Evolutionary conservation across 2,888 invertebrate species (phyloP), one percentile per base, ranked within the genome.

Genomic region (Drosophila koepferae): DNA sequence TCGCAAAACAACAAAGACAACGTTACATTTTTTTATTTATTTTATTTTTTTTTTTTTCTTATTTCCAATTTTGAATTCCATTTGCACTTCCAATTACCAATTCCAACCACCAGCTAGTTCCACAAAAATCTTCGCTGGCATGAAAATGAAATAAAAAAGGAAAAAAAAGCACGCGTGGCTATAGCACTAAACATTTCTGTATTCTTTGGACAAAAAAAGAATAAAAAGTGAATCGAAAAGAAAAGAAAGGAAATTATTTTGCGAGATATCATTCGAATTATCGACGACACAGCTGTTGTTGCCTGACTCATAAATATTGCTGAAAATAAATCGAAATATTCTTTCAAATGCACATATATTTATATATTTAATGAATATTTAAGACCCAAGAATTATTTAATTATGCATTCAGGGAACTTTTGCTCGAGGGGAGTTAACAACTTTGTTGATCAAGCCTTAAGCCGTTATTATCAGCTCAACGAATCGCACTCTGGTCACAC

Each of bases 271-370:
- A 44, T 55, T 60, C 49, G 23, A 49, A 59, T 44, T 56, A 63
- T 69, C 31, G 53, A 53, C 40, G 58, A 62, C 43, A 62, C 64
- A 74, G 54, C 58, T 61, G 67, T 58, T 18, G 41, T 10, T 10
- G 40, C 40, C 53, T 74, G 74, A 74, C 31, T 74, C 63, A 73
- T 66, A 48, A 48, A 44, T 44, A 59, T 10, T 48, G 20, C 43
- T 44, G 20, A 10, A 58, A 58, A 34, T 20, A 44, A 44, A 44
- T 16, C 44, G 20, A 40, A 31, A 31, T 40, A 36, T 58, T 20
- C 46, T 56, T 20, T 23, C 38, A 55, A 55, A 38, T n/a, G n/a
- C 3, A 20, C 9, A n/a, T 28, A 43, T 7, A n/a, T 18, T 16
- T 20, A 53, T 36, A 53, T 53, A 4, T n/a, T 16, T n/a, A 28